Percentiles rank a stretch among this genome's conserved stretches.
These are phyloP conservation scores for Myrmecophaga tridactyla DNA, from an alignment of 2,113 vertebrate species.

Conservation along the genomic window DNA sequence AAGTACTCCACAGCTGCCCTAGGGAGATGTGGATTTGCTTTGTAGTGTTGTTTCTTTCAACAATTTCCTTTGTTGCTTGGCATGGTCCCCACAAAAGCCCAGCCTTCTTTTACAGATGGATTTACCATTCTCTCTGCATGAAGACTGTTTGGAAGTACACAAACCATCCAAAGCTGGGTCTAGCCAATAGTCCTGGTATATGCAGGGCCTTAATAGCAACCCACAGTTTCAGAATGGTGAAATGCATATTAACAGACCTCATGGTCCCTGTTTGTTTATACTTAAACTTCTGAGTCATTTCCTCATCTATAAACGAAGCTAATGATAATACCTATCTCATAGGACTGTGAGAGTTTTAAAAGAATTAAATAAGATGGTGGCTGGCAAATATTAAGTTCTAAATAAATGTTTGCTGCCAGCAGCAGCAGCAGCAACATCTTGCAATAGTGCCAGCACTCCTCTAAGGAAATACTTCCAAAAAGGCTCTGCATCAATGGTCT, in stretches of 20 bases:
- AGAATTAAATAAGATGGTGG: background rate
- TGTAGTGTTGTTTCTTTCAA: conserved; percentile 48
- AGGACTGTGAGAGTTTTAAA: background rate
- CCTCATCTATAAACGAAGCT: background rate
- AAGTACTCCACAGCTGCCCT: conserved; percentile 48
- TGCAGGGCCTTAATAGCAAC: background rate
- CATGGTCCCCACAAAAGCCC: conserved; percentile 23
- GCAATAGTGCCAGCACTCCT: background rate
- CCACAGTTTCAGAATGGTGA: background rate
- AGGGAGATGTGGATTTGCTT: conserved; percentile 65
- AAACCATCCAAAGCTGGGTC: background rate
- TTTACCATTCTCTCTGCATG: conserved; percentile 30
- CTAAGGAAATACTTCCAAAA: background rate
- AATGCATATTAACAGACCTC: background rate
- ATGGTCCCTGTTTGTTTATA: background rate
- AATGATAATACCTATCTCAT: background rate
- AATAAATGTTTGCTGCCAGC: background rate
- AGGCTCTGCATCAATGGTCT: background rate
- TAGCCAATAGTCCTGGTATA: background rate
- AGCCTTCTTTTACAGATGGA: conserved; percentile 10
- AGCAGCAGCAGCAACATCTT: background rate
- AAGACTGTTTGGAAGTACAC: background rate
- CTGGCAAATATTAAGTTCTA: background rate
- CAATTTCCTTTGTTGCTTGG: conserved; percentile 60
- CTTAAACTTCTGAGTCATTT: background rate